Base-by-base conservation (phyloP, 2,888 invertebrate genomes). In the Stictocephala bisonia region DNA sequence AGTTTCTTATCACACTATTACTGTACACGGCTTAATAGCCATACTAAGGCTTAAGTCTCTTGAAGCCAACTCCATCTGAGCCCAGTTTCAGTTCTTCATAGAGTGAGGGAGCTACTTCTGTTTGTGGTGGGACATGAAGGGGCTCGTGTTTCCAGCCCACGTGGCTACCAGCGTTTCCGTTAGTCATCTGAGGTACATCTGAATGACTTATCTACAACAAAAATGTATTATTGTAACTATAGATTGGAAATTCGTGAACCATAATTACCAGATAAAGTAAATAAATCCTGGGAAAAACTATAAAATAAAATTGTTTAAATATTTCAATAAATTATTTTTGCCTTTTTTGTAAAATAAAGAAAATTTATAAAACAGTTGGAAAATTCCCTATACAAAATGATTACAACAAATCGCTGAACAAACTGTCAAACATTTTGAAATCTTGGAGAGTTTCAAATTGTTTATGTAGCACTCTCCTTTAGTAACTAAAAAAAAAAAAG, bases 11-110 rank as follows among this genome's bases (percentile, higher is more conserved):
- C 35, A 15, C 44, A 44, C 15, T 44, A 44, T 15, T n/a, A 44
- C 9, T 44, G 15, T 44, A 44, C 15, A 44, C 44, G 15, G 44
- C 15, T 9, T 15, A 66, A 26, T 40, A 58, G 13, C 64, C 40
- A 20, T 70, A 78, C 85, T 90, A 90, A 87, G 90, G 90, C 84
- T 91, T 91, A 84, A 93, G 88, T 83, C 93, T 87, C 86, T 93
- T 93, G 86, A 93, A 93, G 80, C 93, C 91, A 77, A 91, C 91
- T 78, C 93, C 93, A 82, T 93, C 92, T 82, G 91, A 91, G 76
- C 90, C 90, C 80, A 93, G 87, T 86, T 93, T 92, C 82, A 93
- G 87, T 84, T 93, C 93, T 85, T 93, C 93, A 84, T 93, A 93
- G 76, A 93, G 85, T 76, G 93, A 90, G 68, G 93, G 93, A 81